phyloP scores from a whole-genome alignment of 2,113 vertebrate species.

The Campylomormyrus tamandua region DNA sequence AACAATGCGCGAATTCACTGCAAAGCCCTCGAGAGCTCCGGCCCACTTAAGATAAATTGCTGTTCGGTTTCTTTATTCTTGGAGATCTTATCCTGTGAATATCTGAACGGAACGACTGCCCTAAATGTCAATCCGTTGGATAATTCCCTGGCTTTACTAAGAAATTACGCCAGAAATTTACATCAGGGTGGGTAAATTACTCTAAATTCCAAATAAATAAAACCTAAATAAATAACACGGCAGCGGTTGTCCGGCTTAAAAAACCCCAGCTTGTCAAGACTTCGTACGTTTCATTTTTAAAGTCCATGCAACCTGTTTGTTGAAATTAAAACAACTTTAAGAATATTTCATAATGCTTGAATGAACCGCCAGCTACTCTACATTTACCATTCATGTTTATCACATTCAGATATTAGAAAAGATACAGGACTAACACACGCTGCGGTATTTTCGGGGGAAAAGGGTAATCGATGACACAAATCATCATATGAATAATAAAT shows the following conservation, averaged over 20 bases:
- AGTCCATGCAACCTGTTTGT: background rate
- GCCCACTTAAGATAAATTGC: constrained; percentile 15
- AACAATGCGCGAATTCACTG: constrained; percentile 8
- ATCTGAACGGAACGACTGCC: no score
- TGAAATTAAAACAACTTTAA: background rate
- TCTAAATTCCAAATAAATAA: background rate
- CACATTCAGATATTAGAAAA: background rate
- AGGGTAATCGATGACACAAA: background rate
- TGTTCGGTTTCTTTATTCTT: background rate
- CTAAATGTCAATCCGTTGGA: background rate
- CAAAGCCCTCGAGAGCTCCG: background rate
- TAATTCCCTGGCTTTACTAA: background rate
- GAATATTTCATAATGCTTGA: background rate
- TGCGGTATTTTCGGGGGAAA: background rate
- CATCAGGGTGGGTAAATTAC: background rate
- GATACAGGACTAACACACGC: background rate
- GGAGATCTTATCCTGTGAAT: background rate
- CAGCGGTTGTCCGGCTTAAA: background rate
- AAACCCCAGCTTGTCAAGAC: background rate
- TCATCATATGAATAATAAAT: background rate
- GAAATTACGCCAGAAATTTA: background rate
- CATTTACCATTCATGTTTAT: background rate
- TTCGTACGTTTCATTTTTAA: background rate
- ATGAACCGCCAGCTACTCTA: background rate
- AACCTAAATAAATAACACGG: background rate